Conservation (phyloP, 2,888 invertebrate genomes). For the Drosophila ezoana region DNA sequence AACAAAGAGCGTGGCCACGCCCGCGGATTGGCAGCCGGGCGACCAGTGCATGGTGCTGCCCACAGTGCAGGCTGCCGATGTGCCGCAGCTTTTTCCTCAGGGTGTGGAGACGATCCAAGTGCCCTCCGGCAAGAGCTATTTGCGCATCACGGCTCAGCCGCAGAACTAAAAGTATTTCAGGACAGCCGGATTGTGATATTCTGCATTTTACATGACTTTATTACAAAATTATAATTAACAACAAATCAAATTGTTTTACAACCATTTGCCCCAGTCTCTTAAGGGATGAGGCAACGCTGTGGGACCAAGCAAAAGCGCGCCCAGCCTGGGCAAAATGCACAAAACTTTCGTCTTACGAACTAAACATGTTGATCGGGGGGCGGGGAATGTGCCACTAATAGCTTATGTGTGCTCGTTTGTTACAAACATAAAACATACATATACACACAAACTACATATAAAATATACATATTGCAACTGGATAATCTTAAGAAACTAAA, state of each 20-base stretch:
- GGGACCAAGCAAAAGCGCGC: conserved; percentile 44
- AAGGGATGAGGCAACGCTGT: conserved; percentile 31
- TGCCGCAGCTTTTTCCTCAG: conserved; percentile 89
- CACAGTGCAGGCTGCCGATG: conserved; percentile 89
- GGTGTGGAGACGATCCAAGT: conserved; percentile 89
- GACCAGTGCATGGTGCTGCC: conserved; percentile 96
- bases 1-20: conserved; percentile 94
- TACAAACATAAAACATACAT: conserved; percentile 52
- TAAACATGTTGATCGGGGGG: conserved; percentile 46
- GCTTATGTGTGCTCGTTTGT: conserved; percentile 22
- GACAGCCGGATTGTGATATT: conserved; percentile 26
- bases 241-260: conserved; percentile 65
- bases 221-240: conserved; percentile 72
- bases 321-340: conserved; percentile 36
- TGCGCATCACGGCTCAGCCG: conserved; percentile 88
- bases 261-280: conserved; percentile 45
- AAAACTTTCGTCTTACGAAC: conserved; percentile 62
- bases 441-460: conserved; percentile 27
- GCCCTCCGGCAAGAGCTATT: conserved; percentile 94
- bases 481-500: conserved; percentile 49
- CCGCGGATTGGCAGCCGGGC: conserved; percentile 95
- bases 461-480: conserved; percentile 70
- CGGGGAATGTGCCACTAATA: conserved; percentile 56
- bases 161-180: conserved; percentile 17
- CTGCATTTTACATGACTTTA: conserved; percentile 56